Evolutionary conservation across 1,140 invertebrate species (phyloP).

Genomic region (Ephestia elutella): DNA sequence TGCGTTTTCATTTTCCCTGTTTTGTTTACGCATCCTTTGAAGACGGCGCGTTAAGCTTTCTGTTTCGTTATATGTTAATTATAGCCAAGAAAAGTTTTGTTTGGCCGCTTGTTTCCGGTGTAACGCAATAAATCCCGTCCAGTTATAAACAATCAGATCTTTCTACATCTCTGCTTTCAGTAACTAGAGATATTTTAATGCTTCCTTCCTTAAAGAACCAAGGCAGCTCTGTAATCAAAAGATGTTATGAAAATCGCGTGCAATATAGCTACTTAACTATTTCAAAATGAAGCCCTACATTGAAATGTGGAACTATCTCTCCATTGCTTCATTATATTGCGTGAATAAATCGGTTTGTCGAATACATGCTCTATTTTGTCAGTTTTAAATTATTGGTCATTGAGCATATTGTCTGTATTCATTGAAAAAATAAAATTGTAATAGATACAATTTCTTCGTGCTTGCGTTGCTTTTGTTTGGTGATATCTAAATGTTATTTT

Average conservation of each 20-base stretch:
- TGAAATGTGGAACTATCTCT: conserved; percentile 15
- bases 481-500: conserved; percentile 34
- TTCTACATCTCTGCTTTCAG: conserved; percentile 31
- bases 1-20: conserved; percentile 12
- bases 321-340: conserved; percentile 7
- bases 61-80: conserved; percentile 40
- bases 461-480: conserved; percentile 28
- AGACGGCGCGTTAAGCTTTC: conserved; percentile 16
- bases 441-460: neutral
- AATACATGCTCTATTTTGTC: neutral
- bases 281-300: conserved; percentile 13
- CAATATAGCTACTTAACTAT: neutral
- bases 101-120: conserved; percentile 45
- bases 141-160: conserved; percentile 34
- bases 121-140: conserved; percentile 35
- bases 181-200: neutral
- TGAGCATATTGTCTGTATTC: neutral
- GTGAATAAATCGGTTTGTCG: neutral
- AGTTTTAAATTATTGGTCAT: neutral
- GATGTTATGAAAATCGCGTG: conserved; percentile 5
- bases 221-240: neutral
- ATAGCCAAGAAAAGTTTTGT: conserved; percentile 35
- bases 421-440: neutral
- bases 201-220: neutral
- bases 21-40: conserved; percentile 15